Conservation (phyloP, 2,888 invertebrate genomes). For the Euzophera pinguis region DNA sequence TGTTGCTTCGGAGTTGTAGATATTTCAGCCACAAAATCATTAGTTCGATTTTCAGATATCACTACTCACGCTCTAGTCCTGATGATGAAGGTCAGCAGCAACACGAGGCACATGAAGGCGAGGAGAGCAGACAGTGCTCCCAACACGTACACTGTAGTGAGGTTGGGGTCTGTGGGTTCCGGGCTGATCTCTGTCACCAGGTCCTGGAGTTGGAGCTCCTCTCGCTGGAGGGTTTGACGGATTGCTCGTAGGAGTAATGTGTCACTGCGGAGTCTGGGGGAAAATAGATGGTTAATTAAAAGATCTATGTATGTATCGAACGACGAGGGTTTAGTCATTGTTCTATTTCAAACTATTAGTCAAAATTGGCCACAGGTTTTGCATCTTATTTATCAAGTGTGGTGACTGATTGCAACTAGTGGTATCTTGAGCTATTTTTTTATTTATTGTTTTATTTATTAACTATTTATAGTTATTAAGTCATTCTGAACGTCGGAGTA, state of each 20-base stretch:
- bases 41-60: too few species aligned
- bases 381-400: too few species aligned
- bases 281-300: not conserved
- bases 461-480: too few species aligned
- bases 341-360: too few species aligned
- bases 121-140: conserved; percentile 75
- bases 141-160: conserved; percentile 73
- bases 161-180: conserved; percentile 41
- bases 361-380: too few species aligned
- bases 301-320: not conserved
- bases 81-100: conserved; percentile 76
- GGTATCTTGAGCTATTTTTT: too few species aligned
- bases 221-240: conserved; percentile 48
- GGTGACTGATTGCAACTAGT: too few species aligned
- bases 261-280: conserved; percentile 64
- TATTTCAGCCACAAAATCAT: too few species aligned
- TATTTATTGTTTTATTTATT: too few species aligned
- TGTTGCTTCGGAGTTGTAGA: too few species aligned
- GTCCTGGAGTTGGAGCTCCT: conserved; percentile 63
- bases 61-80: conserved; percentile 77
- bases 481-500: too few species aligned
- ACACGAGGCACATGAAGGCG: conserved; percentile 60
- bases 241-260: conserved; percentile 59
- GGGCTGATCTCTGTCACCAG: conserved; percentile 58
- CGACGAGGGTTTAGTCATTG: too few species aligned